Base-by-base conservation (phyloP, 2,113 vertebrate species). In the Pimephales promelas region DNA sequence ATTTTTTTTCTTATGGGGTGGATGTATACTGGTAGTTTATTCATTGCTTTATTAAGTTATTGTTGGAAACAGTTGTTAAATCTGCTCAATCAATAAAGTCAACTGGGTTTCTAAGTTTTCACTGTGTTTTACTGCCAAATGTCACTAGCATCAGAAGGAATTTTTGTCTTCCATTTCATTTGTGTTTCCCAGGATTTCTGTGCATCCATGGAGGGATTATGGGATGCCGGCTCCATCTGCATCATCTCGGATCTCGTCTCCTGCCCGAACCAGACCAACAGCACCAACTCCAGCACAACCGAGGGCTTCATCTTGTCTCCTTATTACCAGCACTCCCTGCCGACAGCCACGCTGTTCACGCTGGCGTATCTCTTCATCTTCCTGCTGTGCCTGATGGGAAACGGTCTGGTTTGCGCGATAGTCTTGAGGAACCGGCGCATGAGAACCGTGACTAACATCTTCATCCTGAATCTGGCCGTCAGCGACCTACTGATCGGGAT, bases 391-490 rank as follows among this genome's bases (percentile, higher is more conserved):
- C 89, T 92, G 89, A 78, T 89, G 18, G 92, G 92, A 10, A 92
- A 92, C 64, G 82, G 84, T 0, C 83, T 92, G 86, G 91, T 92
- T 59, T 92, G 90, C 78, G 86, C 88, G 31, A 87, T 91, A n/a
- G 91, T 92, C 31, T 79, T 92, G 82, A 88, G 62, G 85, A 91
- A 90, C 57, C 79, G 84, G 2, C 83, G 72, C 77, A 92, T 92
- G 92, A 84, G 90, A 16, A 91, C 92, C 0, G 91, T 92, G 54
- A 92, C 92, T 76, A 92, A 92, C 71, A 66, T 90, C 64, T 92
- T 92, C 52, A 92, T 92, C 74, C 83, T 92, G 34, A 92, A 92
- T 80, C 89, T 92, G 74, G 90, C 92, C 28, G 84, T 92, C 81
- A 92, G 92, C 1, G 92, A 92, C 83, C 87, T 92, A 71, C 85